Percentiles rank a stretch among this genome's conserved stretches.
Evolutionary conservation across 2,888 invertebrate genomes (phyloP).

Genomic region (Papilio gigon): DNA sequence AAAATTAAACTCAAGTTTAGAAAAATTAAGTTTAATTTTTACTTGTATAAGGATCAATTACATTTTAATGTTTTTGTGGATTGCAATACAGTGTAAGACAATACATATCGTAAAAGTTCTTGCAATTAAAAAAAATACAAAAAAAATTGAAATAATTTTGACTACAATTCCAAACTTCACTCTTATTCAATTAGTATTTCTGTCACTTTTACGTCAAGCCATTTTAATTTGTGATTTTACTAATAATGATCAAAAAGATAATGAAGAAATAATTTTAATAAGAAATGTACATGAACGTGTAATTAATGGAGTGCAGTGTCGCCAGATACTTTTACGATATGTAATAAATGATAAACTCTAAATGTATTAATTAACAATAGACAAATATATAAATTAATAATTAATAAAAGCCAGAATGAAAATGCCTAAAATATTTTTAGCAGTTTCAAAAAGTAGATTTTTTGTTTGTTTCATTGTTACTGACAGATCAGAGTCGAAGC

Average conservation of each 20-base stretch:
- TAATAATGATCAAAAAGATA: too few relatives aligned
- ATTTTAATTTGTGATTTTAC: too few relatives aligned
- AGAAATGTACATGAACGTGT: background rate
- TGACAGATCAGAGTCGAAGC: background rate
- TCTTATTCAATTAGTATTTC: background rate
- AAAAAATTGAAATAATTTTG: background rate
- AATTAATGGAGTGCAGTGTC: background rate
- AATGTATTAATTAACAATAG: background rate
- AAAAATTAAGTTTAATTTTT: constrained; percentile 7
- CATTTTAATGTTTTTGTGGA: background rate
- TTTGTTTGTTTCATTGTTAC: background rate
- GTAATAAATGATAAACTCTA: background rate
- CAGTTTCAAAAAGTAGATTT: constrained; percentile 4
- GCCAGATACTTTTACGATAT: constrained; percentile 11
- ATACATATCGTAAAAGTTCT: constrained; percentile 11
- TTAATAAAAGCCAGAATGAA: constrained; percentile 1
- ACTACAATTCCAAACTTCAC: background rate
- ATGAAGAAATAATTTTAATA: background rate
- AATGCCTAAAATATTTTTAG: background rate
- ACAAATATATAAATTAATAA: constrained; percentile 2
- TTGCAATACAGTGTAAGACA: constrained; percentile 22
- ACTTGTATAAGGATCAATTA: background rate
- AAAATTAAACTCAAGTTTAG: constrained; percentile 2
- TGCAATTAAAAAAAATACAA: background rate
- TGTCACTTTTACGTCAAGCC: too few relatives aligned